A percentile compares a stretch with the other conserved stretches of the same genome.
Conservation (phyloP, 2,113 vertebrate genomes). For the Galemys pyrenaicus region DNA sequence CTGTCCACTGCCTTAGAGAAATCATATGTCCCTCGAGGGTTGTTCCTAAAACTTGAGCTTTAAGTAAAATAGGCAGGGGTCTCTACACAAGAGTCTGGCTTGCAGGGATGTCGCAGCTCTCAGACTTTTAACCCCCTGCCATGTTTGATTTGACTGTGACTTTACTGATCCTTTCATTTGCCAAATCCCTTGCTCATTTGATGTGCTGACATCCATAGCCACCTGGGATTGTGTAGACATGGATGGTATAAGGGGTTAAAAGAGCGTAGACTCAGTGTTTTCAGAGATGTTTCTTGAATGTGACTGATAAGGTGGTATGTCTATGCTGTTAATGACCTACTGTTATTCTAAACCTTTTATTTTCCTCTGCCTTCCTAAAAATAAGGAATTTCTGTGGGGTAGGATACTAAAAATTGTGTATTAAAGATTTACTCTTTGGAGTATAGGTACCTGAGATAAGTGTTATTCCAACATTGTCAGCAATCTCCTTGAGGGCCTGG, state of each 20-base stretch:
- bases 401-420: not conserved
- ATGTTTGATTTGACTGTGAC: not conserved
- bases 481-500: not conserved
- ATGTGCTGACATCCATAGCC: not conserved
- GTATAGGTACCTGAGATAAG: conserved; percentile 5
- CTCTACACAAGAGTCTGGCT: not conserved
- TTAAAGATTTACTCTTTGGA: conserved; percentile 11
- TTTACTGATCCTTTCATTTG: not conserved
- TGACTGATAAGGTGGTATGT: conserved; percentile 55
- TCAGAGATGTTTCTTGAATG: conserved; percentile 72
- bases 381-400: not conserved
- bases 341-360: conserved; percentile 44
- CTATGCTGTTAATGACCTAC: not conserved
- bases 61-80: not conserved
- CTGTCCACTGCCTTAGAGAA: not conserved
- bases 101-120: not conserved
- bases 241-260: not conserved
- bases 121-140: not conserved
- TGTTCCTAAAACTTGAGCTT: not conserved
- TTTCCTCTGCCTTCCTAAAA: conserved; percentile 44
- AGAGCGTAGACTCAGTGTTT: conserved; percentile 60
- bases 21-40: not conserved
- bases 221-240: not conserved
- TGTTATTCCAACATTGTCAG: conserved; percentile 23
- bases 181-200: not conserved